A percentile compares a stretch with the other conserved stretches of the same genome.
These are phyloP conservation scores for Hemitrygon akajei DNA, from an alignment of 2,797 vertebrate genomes.

Conservation along the genomic window DNA sequence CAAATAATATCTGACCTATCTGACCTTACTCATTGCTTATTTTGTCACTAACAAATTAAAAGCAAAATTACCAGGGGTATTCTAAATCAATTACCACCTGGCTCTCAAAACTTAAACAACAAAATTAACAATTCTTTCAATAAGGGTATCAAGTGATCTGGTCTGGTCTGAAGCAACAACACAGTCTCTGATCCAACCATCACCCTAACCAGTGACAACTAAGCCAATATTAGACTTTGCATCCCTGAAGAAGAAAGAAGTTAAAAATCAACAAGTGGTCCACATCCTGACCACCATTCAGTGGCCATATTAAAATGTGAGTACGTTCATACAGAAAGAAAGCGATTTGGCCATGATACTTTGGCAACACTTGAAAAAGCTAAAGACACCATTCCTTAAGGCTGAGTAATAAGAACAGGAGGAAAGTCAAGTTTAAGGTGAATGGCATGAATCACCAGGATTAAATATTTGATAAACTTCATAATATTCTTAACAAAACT, in stretches of 20 bases:
- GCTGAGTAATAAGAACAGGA: background rate
- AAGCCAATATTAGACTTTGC: background rate
- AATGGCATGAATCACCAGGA: background rate
- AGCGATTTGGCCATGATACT: background rate
- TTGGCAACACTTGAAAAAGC: background rate
- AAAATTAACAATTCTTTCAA: background rate
- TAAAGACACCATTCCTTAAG: background rate
- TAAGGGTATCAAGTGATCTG: background rate
- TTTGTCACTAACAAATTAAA: background rate
- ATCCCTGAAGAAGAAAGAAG: background rate
- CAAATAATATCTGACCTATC: background rate
- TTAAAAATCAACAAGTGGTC: background rate
- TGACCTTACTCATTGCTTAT: background rate
- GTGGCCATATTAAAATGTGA: background rate
- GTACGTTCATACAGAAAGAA: background rate
- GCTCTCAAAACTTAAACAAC: background rate
- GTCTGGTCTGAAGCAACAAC: background rate
- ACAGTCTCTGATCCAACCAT: background rate
- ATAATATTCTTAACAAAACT: background rate
- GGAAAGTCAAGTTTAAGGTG: background rate
- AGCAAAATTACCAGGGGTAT: background rate
- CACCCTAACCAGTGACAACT: background rate
- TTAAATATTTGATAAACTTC: background rate
- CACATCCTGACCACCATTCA: background rate
- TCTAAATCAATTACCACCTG: background rate